Evolutionary conservation across 2,797 vertebrate species (phyloP), one percentile per base, ranked within the genome.

Genomic region (Cirrhinus molitorella): DNA sequence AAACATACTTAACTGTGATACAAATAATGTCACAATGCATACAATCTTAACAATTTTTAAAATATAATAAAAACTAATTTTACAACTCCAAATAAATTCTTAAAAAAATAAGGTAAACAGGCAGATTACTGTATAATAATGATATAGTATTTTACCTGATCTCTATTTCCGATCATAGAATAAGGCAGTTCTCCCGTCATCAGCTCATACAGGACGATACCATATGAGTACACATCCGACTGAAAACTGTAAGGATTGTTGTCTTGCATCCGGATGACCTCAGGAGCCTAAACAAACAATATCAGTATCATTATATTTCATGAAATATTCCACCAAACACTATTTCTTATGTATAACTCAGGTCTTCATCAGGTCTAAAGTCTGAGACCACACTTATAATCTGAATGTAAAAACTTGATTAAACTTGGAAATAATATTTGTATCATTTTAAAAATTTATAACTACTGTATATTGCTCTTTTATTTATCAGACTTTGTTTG

Each of bases 211-310:
- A 99, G 88, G 70, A 99, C 98, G 49, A 99, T 96, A 86, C 98
- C 98, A 73, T 98, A 99, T 87, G 98, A 98, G 93, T 99, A 99
- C 87, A 99, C 98, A 0, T 99, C 98, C 0, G 98, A 99, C 90
- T 99, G 97, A 93, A 99, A 99, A 90, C 97, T 99, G 93, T 98
- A 99, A 0, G 98, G 98, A 89, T 99, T 99, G 86, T 97, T 97
- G 80, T 99, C 97, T 93, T 99, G 96, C 98, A 99, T 98, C 66
- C 98, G 94, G 86, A 99, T 99, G 75, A 99, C 98, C 83, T 99
- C 98, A 0, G 98, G 98, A 84, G 98, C 97, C 98, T 99, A 21
- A 61, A 53, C 4, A 23, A 14, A 16, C 37, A 51, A 57, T 3
- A 23, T 14, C 55, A 57, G 55, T n/a, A 23, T 57, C n/a, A 25